Evolutionary conservation across 64 coral and sea anemone genomes (phyloP), one percentile per base, ranked within the genome.

Genomic region (Exaiptasia diaphana): DNA sequence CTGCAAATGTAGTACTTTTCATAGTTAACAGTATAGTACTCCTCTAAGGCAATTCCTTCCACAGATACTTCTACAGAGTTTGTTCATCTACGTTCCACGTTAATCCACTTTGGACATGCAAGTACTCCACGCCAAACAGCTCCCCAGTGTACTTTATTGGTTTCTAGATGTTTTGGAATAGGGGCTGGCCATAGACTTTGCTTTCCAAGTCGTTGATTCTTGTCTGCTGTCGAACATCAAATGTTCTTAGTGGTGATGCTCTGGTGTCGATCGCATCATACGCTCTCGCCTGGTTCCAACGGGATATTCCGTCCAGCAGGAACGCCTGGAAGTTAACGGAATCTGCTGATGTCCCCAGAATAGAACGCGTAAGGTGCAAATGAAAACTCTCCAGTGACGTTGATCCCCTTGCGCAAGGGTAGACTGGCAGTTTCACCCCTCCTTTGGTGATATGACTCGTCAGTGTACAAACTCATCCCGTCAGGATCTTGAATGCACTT

Each of bases 351-450:
- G 48, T 67, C n/a, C n/a, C n/a, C 33, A 61, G n/a, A 1, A 81
- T 81, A 14, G 67, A 81, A 26, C 36, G 64, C 10, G 59, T 41
- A 5, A 83, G 27, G 49, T 91, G 88, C 0, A 91, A 36, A 27
- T 91, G 80, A 22, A 91, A 91, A 0, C 58, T 68, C 49, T 91
- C 88, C 41, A 79, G 38, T 7, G 50, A 85, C 0, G 88, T 77
- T 1, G 63, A 83, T 0, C 79, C 80, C 77, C 52, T 27, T 21
- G 88, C 52, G 4, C 72, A 84, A 4, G 29, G 35, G 59, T 78
- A 85, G 1, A 85, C 30, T 1, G 80, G 79, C 12, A 77, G 67
- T 20, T 64, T 26, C 1, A 77, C 28, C 12, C 72, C 58, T 23
- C 78, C 79, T 42, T 90, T 83, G 33, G 14, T 64, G 10, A 82